Conservation (phyloP, 2,888 invertebrate genomes). For the Hypomecis punctinalis region DNA sequence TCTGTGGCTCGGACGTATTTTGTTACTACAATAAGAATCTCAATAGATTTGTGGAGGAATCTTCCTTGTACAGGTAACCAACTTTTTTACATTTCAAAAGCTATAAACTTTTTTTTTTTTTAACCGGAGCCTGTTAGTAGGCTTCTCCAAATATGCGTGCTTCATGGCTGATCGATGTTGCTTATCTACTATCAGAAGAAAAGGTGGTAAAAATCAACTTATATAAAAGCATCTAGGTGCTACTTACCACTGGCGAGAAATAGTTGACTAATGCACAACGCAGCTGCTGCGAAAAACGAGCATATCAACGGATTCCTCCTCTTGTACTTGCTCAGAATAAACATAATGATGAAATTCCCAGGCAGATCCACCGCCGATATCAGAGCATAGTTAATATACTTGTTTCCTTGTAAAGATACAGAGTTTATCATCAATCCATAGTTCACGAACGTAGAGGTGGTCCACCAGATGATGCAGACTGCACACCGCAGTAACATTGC, state of each 20-base stretch:
- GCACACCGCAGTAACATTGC: slow-evolving; percentile 65
- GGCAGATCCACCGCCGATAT: slow-evolving; percentile 85
- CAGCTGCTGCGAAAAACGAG: slow-evolving; percentile 83
- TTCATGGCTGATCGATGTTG: too few relatives aligned
- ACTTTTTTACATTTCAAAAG: too few relatives aligned
- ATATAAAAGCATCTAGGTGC: too few relatives aligned
- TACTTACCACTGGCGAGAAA: slow-evolving; percentile 83
- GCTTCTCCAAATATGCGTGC: too few relatives aligned
- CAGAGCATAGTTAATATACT: slow-evolving; percentile 90
- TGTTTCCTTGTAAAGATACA: slow-evolving; percentile 89
- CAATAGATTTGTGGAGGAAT: too few relatives aligned
- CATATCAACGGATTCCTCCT: slow-evolving; percentile 83
- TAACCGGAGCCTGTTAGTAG: too few relatives aligned
- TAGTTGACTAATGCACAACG: slow-evolving; percentile 85
- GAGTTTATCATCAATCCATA: slow-evolving; percentile 91
- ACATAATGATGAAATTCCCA: slow-evolving; percentile 81
- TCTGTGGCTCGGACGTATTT: too few relatives aligned
- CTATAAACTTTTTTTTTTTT: too few relatives aligned
- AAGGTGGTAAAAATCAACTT: too few relatives aligned
- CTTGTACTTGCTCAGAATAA: slow-evolving; percentile 82
- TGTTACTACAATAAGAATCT: too few relatives aligned
- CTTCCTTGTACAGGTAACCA: too few relatives aligned
- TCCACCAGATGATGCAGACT: slow-evolving; percentile 75
- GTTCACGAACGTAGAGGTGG: slow-evolving; percentile 90
- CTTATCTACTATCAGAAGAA: too few relatives aligned